A percentile compares a stretch with the other conserved stretches of the same genome.
These are phyloP conservation scores for Hecatera dysodea DNA, from an alignment of 2,888 invertebrate species.

Conservation along the genomic window DNA sequence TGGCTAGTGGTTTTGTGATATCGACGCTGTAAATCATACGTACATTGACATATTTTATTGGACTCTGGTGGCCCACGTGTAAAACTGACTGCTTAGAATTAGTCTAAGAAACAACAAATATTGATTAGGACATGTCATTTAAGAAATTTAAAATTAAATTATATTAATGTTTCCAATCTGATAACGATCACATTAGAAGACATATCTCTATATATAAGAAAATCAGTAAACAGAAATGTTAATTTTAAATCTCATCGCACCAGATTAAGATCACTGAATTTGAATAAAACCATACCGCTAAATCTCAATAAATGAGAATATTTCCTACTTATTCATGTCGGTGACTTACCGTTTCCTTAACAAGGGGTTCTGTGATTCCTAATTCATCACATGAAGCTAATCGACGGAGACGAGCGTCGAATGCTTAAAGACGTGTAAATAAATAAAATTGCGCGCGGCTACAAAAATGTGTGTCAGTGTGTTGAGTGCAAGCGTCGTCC, in stretches of 20 bases:
- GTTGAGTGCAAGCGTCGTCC: conserved; percentile 75
- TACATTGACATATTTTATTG: background rate
- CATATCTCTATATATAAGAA: background rate
- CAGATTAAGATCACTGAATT: background rate
- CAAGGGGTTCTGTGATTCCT: conserved; percentile 48
- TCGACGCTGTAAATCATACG: conserved; percentile 14
- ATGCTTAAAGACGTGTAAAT: conserved; percentile 82
- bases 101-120: background rate
- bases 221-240: background rate
- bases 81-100: background rate
- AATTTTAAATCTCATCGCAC: background rate
- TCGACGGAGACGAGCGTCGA: conserved; percentile 71
- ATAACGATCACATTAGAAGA: background rate
- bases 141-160: background rate
- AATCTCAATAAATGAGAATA: conserved; percentile 15
- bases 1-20: conserved; percentile 19
- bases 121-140: background rate
- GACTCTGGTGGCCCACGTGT: background rate
- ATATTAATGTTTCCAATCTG: background rate
- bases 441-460: conserved; percentile 81
- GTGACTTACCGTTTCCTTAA: conserved; percentile 30
- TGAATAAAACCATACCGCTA: background rate
- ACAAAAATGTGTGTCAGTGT: conserved; percentile 86
- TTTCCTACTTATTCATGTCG: background rate
- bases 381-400: conserved; percentile 72